Base-by-base conservation (phyloP, 2,797 vertebrate genomes). In the Ptychadena robeensis region DNA sequence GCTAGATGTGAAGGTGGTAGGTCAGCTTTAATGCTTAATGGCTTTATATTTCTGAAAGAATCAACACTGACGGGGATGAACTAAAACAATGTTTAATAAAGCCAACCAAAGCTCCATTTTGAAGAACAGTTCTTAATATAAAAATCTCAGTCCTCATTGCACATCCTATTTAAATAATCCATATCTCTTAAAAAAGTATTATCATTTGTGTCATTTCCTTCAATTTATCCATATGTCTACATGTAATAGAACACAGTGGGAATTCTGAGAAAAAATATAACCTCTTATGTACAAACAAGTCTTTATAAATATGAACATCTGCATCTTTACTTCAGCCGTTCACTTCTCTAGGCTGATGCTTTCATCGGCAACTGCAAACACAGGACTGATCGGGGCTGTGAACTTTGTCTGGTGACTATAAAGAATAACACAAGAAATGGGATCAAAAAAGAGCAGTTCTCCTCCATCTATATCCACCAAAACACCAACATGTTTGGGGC, bases 391-490 rank as follows among this genome's bases (percentile, higher is more conserved):
- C 0, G 96, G 94, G 1, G 89, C 91, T 0, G 31, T 84, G 48
- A 98, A 98, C 53, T 69, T 9, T 0, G 92, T 85, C 0, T 78
- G 92, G 87, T 94, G 81, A 0, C 89, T 87, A 86, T 96, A 87
- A 57, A 98, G 91, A 83, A 98, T 90, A 0, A 91, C 4, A 0
- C 91, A 88, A 0, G 95, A 95, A 44, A 92, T 88, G 0, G 93
- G 94, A 74, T 97, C 96, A 0, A 93, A 97, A 87, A 99, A 97
- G 14, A 98, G 77, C 77, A 99, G 90, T 12, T 95, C 96, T 53
- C 94, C 94, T 1, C 89, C 94, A 0, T 88, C 89, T 90, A 95
- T 94, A 93, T 98, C 97, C 84, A 98, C 88, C 85, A 99, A 89
- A 37, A 99, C 85, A 1, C 96, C 96, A 0, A 98, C 90, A 86